Percentiles rank a stretch among this genome's conserved stretches.
These are phyloP conservation scores for Cyclargus thomasi DNA, from an alignment of 1,140 invertebrate species.

Conservation along the genomic window DNA sequence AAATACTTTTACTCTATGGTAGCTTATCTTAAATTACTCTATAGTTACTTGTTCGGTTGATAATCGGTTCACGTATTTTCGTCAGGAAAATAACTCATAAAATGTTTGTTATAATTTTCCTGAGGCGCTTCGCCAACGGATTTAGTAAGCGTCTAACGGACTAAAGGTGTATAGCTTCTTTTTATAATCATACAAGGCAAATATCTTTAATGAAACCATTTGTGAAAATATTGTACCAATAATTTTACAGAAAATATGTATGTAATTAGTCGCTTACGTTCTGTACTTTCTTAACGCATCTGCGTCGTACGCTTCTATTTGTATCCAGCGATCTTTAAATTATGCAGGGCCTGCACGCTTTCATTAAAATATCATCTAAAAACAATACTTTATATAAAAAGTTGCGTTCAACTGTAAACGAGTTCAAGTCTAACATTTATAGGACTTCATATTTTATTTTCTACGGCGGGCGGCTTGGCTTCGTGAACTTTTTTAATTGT, in stretches of 20 bases:
- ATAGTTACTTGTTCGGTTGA: background rate
- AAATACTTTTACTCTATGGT: no score
- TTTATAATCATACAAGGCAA: no score
- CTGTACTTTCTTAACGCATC: no score
- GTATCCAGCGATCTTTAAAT: no score
- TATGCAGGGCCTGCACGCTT: background rate
- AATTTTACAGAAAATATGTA: no score
- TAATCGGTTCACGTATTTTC: background rate
- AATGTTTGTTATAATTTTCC: conserved; percentile 6
- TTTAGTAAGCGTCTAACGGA: no score
- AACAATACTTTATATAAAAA: conserved; percentile 7
- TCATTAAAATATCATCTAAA: background rate
- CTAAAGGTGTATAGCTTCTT: no score
- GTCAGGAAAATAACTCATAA: background rate
- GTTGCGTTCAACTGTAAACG: conserved; percentile 15
- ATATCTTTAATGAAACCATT: no score
- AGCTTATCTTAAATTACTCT: no score
- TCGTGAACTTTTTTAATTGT: conserved; percentile 29
- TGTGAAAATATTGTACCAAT: no score
- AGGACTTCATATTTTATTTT: conserved; percentile 12
- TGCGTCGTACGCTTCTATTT: no score
- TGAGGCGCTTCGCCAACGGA: background rate
- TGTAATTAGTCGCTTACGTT: no score
- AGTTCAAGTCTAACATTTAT: conserved; percentile 20
- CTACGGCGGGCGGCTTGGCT: background rate